These are phyloP conservation scores for Monarcha castaneiventris DNA, from an alignment of 2,113 vertebrate genomes.

Conservation along the genomic window DNA sequence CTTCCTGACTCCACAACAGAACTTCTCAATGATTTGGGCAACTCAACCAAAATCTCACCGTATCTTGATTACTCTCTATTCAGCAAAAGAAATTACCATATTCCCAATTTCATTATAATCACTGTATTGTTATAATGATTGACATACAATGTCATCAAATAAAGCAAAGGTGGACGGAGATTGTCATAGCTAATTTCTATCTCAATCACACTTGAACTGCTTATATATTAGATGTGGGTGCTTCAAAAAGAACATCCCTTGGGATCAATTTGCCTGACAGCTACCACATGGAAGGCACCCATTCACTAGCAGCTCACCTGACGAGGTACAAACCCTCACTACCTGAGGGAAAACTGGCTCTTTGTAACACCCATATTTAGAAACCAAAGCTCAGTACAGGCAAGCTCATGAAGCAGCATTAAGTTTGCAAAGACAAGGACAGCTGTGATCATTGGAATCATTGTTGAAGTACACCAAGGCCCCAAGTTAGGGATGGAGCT, in stretches of 20 bases:
- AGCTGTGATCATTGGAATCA: not conserved
- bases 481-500: not conserved
- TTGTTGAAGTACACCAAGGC: fast-evolving
- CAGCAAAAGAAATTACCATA: not conserved
- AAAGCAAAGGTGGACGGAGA: slow-evolving; percentile 11
- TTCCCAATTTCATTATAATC: not conserved
- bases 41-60: not conserved
- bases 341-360: not conserved
- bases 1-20: not conserved
- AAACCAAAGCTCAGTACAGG: not conserved
- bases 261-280: slow-evolving; percentile 4
- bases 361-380: not conserved
- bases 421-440: not conserved
- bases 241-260: not conserved
- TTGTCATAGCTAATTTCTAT: not conserved
- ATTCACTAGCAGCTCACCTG: not conserved
- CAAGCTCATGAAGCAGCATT: not conserved
- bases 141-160: slow-evolving; percentile 5
- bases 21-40: not conserved
- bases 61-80: not conserved
- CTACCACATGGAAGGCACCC: not conserved
- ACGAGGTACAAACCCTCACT: not conserved
- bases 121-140: not conserved
- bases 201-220: slow-evolving; percentile 5
- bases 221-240: not conserved